Conservation (phyloP, 2,797 vertebrate species). For the Sebastolobus alascanus region DNA sequence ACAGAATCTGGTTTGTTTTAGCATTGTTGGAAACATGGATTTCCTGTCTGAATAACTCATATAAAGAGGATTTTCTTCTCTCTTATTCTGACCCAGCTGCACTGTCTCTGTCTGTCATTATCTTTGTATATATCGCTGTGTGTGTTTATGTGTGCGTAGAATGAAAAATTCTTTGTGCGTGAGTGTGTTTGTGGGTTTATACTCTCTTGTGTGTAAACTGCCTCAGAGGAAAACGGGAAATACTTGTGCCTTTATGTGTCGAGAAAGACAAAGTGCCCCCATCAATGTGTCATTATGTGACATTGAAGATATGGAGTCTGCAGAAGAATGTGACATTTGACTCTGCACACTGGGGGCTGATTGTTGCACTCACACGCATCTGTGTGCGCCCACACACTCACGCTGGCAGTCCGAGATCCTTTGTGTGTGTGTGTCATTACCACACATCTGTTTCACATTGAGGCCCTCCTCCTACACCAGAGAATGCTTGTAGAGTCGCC, state of each 20-base stretch:
- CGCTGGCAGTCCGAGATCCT: constrained; percentile 40
- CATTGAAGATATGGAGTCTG: constrained; percentile 41
- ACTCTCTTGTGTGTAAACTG: constrained; percentile 32
- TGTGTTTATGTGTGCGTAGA: constrained; percentile 18
- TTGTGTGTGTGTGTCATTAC: constrained; percentile 49
- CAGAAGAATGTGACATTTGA: constrained; percentile 80
- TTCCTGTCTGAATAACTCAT: constrained; percentile 61
- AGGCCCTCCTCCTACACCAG: constrained; percentile 52
- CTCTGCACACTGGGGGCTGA: constrained; percentile 62
- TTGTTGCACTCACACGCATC: constrained; percentile 59
- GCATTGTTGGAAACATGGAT: constrained; percentile 53
- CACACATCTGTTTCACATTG: constrained; percentile 87
- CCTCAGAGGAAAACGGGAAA: constrained; percentile 31
- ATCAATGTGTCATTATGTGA: constrained; percentile 48
- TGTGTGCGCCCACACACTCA: not conserved
- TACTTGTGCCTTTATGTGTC: constrained; percentile 41
- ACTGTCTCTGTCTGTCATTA: constrained; percentile 8
- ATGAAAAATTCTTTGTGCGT: constrained; percentile 17
- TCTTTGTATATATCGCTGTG: not conserved
- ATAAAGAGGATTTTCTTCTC: constrained; percentile 26
- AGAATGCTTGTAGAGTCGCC: constrained; percentile 45
- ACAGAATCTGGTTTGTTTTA: constrained; percentile 72
- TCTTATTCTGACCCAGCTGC: constrained; percentile 25
- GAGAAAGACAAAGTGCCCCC: constrained; percentile 16
- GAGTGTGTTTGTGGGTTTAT: constrained; percentile 22